phyloP scores from a whole-genome alignment of 2,888 invertebrate genomes.

The Agrotis puta region DNA sequence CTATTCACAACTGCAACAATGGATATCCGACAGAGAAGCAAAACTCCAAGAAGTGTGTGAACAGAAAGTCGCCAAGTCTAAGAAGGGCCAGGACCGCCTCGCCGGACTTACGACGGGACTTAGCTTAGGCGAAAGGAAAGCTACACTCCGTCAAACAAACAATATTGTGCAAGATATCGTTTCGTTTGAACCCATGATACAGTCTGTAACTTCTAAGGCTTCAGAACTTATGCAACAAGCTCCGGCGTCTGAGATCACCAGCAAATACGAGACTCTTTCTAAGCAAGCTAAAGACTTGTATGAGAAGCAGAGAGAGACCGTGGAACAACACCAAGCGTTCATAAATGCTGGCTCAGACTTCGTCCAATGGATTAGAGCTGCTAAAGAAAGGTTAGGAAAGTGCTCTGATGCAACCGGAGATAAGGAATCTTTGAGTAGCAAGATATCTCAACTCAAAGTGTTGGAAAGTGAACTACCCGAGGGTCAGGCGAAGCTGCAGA shows the following conservation, averaged over 20 bases:
- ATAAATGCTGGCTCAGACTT: slow-evolving; percentile 98
- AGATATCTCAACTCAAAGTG: slow-evolving; percentile 96
- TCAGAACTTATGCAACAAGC: slow-evolving; percentile 97
- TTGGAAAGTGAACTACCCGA: slow-evolving; percentile 95
- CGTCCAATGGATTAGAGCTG: slow-evolving; percentile 97
- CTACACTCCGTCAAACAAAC: slow-evolving; percentile 97
- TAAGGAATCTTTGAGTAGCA: slow-evolving; percentile 96
- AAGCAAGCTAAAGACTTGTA: slow-evolving; percentile 97
- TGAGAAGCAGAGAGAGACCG: slow-evolving; percentile 96
- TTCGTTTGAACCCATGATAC: slow-evolving; percentile 99
- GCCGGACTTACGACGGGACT: slow-evolving; percentile 94
- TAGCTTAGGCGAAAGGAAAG: slow-evolving; percentile 96
- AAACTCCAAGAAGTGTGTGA: slow-evolving; percentile 97
- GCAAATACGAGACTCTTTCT: slow-evolving; percentile 96
- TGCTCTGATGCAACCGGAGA: slow-evolving; percentile 98
- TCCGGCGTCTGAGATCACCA: slow-evolving; percentile 97
- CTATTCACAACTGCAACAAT: slow-evolving; percentile 97
- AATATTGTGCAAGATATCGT: slow-evolving; percentile 99
- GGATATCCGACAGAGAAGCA: slow-evolving; percentile 98
- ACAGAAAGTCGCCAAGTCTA: slow-evolving; percentile 95
- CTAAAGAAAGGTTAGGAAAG: slow-evolving; percentile 97
- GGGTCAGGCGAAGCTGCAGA: slow-evolving; percentile 95
- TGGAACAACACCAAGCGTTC: slow-evolving; percentile 97
- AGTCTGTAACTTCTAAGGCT: slow-evolving; percentile 98
- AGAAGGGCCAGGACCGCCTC: slow-evolving; percentile 93